Percentiles rank a stretch among this genome's conserved stretches.
Conservation (phyloP, 2,797 vertebrate species). For the Pantherophis alleghaniensis region DNA sequence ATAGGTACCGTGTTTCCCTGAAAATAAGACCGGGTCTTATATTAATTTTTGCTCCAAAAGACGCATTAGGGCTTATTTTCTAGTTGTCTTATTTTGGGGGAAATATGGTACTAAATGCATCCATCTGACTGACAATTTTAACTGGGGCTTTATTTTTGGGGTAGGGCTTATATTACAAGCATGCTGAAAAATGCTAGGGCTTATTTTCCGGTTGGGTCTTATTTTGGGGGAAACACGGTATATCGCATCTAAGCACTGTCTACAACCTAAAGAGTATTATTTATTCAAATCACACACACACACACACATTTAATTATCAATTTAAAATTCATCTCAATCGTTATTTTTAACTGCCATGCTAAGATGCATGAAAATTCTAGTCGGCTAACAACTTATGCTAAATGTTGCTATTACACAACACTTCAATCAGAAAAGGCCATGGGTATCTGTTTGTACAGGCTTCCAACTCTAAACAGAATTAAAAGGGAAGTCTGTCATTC, state of each 20-base stretch:
- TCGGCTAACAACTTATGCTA: background rate
- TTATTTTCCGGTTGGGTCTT: no score
- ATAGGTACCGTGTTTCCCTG: no score
- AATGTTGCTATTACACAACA: background rate
- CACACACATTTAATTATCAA: background rate
- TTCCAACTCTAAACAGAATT: background rate
- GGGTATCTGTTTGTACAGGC: background rate
- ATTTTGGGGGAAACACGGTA: no score
- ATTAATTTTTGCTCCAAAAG: no score
- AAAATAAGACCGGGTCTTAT: no score
- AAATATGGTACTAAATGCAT: no score
- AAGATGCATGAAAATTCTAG: background rate
- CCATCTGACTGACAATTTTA: no score
- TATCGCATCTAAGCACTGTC: background rate
- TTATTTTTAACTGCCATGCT: background rate
- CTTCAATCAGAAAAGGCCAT: background rate
- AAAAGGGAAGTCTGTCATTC: background rate
- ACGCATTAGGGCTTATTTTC: no score
- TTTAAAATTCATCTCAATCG: background rate
- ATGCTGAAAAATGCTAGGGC: no score
- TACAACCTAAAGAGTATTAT: background rate
- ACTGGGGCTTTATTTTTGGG: no score
- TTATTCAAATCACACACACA: background rate
- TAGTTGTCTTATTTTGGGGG: no score
- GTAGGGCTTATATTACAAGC: no score